These are phyloP conservation scores for Dermatemys mawii DNA, from an alignment of 2,113 vertebrate genomes.

Conservation along the genomic window DNA sequence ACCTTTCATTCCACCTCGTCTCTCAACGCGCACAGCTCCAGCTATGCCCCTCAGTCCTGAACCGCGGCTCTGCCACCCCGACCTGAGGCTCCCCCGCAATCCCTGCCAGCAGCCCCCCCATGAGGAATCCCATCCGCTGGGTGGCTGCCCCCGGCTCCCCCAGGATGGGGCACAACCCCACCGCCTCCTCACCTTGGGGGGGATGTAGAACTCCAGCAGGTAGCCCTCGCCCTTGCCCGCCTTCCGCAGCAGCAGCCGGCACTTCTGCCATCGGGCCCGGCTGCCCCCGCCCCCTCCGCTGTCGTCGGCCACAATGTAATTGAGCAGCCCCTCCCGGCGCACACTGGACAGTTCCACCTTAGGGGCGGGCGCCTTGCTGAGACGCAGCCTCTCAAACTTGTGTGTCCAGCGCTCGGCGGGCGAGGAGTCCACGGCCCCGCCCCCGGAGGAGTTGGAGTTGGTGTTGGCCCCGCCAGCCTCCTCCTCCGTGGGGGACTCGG, in stretches of 20 bases:
- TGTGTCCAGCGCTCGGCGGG: slow-evolving; percentile 91
- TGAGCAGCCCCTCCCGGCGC: slow-evolving; percentile 76
- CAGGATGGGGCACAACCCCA: no score
- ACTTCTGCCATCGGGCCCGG: slow-evolving; percentile 86
- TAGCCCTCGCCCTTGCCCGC: slow-evolving; percentile 83
- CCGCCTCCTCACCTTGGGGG: slow-evolving; percentile 86
- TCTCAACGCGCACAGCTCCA: background rate
- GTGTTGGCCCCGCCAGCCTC: slow-evolving; percentile 80
- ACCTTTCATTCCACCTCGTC: background rate
- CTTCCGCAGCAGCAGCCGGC: slow-evolving; percentile 87
- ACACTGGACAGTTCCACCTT: slow-evolving; percentile 40
- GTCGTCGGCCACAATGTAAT: slow-evolving; percentile 77
- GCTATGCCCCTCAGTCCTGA: background rate
- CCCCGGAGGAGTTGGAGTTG: slow-evolving; percentile 79
- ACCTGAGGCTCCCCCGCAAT: background rate
- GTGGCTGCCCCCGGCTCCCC: background rate
- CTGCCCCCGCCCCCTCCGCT: slow-evolving; percentile 46
- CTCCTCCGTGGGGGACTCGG: slow-evolving; percentile 77
- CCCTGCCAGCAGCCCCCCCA: background rate
- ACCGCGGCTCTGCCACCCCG: no score
- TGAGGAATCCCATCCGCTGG: background rate
- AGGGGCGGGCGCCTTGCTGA: slow-evolving; percentile 73
- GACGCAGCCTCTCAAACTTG: slow-evolving; percentile 87
- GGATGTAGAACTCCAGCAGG: slow-evolving; percentile 92
- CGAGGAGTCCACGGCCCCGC: slow-evolving; percentile 66